Conservation (phyloP, 2,888 invertebrate species). For the Idaea biselata region DNA sequence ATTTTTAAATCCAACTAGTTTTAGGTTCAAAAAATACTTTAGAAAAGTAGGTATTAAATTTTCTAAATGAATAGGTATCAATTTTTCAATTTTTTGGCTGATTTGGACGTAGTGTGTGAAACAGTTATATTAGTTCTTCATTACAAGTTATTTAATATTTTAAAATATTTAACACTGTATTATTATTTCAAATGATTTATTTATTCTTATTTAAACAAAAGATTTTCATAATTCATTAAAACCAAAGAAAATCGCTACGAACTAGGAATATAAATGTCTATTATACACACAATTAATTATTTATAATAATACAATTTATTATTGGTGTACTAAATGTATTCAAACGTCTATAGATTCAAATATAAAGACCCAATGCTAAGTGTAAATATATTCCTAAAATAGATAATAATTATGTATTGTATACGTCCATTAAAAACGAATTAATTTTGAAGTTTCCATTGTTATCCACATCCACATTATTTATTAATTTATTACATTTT, state of each 20-base stretch:
- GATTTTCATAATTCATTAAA: conserved; percentile 33
- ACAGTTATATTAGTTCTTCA: not conserved
- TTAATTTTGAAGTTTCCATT: not conserved
- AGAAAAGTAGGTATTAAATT: no score
- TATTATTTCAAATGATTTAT: not conserved
- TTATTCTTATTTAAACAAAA: conserved; percentile 1
- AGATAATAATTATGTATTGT: not conserved
- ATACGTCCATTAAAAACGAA: not conserved
- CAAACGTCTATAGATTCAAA: conserved; percentile 39
- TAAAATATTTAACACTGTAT: not conserved
- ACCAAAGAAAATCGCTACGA: conserved; percentile 32
- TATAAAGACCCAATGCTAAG: conserved; percentile 19
- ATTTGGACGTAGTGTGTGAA: not conserved
- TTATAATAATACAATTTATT: conserved; percentile 38
- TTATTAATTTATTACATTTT: not conserved
- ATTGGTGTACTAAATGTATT: conserved; percentile 42
- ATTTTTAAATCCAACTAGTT: conserved; percentile 27
- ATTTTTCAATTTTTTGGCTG: no score
- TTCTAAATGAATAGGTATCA: no score
- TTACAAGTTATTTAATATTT: not conserved
- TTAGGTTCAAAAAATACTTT: conserved; percentile 17
- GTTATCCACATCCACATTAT: not conserved
- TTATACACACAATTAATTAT: conserved; percentile 68
- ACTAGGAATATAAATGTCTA: conserved; percentile 64
- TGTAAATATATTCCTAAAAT: not conserved